phyloP scores from a whole-genome alignment of 2,113 vertebrate genomes.

The Pyxicephalus adspersus region DNA sequence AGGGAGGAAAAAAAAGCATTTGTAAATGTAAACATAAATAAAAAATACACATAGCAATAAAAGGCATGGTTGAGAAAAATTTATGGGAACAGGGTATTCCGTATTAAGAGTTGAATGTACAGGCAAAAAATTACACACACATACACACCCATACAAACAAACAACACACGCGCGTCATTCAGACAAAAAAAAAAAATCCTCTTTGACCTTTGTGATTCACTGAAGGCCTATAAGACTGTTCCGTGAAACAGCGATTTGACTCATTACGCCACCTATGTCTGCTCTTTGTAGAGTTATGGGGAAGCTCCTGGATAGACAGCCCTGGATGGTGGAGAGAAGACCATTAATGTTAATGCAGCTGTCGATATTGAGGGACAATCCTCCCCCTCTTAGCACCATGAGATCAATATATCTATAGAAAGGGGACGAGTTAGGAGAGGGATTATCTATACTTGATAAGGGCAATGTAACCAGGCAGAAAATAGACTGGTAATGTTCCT shows the following conservation, averaged over 20 bases:
- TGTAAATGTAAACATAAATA: neutral
- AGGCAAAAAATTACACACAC: too few relatives aligned
- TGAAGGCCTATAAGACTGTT: conserved; percentile 14
- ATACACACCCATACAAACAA: too few relatives aligned
- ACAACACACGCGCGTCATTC: too few relatives aligned
- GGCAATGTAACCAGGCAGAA: conserved; percentile 45
- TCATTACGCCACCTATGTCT: conserved; percentile 43
- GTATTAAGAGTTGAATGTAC: conserved; percentile 9
- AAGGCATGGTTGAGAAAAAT: neutral
- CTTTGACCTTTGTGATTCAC: conserved; percentile 36
- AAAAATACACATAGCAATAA: neutral
- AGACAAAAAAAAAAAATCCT: conserved; percentile 2
- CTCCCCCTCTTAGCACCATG: conserved; percentile 13
- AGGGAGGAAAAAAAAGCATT: neutral
- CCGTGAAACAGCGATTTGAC: conserved; percentile 21
- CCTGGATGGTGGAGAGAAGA: conserved; percentile 34
- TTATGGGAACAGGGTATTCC: neutral
- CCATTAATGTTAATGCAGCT: conserved; percentile 55
- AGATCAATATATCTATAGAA: conserved; percentile 52
- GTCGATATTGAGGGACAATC: conserved; percentile 50
- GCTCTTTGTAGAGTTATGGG: conserved; percentile 38
- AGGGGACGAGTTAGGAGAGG: conserved; percentile 49
- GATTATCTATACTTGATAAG: conserved; percentile 53
- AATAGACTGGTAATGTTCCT: neutral
- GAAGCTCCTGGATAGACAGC: conserved; percentile 11